Evolutionary conservation across 2,888 invertebrate species (phyloP).

Genomic region (Polymixis lichenea): DNA sequence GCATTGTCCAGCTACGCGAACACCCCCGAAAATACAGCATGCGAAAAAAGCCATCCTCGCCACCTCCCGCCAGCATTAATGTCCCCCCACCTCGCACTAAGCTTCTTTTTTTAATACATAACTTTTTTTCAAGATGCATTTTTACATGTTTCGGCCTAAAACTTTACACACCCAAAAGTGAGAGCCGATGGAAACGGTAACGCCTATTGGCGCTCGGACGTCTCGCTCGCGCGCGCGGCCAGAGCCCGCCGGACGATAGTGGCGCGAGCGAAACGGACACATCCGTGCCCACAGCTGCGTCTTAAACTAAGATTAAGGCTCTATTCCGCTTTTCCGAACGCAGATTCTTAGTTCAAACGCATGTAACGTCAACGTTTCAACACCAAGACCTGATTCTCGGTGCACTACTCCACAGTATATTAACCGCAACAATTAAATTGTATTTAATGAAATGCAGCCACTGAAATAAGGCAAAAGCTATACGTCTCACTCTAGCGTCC

Average conservation of each 20-base stretch:
- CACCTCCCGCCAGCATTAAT: conserved; percentile 88
- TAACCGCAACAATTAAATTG: conserved; percentile 61
- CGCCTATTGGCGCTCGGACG: conserved; percentile 85
- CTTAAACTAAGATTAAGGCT: conserved; percentile 89
- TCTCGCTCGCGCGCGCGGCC: conserved; percentile 82
- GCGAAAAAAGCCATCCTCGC: conserved; percentile 89
- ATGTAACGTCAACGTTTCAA: conserved; percentile 74
- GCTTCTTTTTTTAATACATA: conserved; percentile 91
- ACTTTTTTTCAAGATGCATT: conserved; percentile 91
- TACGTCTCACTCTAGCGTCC: conserved; percentile 90
- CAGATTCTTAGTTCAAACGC: conserved; percentile 82
- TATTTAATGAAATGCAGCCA: conserved; percentile 70
- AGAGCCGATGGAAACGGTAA: conserved; percentile 83
- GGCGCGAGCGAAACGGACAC: conserved; percentile 85
- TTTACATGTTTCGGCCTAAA: conserved; percentile 91
- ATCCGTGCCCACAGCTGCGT: conserved; percentile 84
- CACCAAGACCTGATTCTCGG: conserved; percentile 60
- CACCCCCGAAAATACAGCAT: conserved; percentile 90
- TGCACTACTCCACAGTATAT: conserved; percentile 53
- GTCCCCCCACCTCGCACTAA: conserved; percentile 90
- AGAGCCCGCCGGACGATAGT: conserved; percentile 85
- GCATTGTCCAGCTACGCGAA: conserved; percentile 88
- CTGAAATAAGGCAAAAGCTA: conserved; percentile 81
- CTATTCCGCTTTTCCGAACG: conserved; percentile 85
- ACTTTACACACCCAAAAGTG: conserved; percentile 90